Base-by-base conservation (phyloP, 2,113 vertebrate genomes). In the Baryphthengus martii region DNA sequence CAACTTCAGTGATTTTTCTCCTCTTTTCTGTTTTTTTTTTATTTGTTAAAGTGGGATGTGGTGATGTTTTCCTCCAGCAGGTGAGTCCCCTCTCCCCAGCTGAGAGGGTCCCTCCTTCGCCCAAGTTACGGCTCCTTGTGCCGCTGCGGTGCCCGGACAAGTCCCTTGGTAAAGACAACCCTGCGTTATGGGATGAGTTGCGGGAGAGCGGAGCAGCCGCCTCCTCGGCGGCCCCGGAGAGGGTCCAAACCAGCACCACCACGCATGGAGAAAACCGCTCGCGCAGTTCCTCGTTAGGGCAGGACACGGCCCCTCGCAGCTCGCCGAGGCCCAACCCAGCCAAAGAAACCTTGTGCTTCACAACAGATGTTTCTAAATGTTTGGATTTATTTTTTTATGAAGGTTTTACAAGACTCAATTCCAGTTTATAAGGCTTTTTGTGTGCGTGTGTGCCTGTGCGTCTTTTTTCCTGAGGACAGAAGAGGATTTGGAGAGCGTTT, bases 331-430 rank as follows among this genome's bases (percentile, higher is more conserved):
- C 56, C 67, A 90, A 74, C 88, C 93, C 85, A 37, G 88, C 84
- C 89, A 89, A 72, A 94, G 89, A 93, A 90, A 88, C 47, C 83
- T 62, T 40, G 49, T 80, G 80, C 96, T 94, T 89, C 82, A 61
- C 93, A 93, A 61, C 96, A 97, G 96, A 97, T 97, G 97, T 96
- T 97, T 59, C 84, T 77, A 92, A 95, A 97, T 78, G 94, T 94
- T 97, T 85, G 95, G 95, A 94, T 97, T 96, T 93, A 91, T 94
- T 96, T 98, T 98, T 73, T 97, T 95, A 97, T 93, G 95, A 96
- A 97, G 95, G 66, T 81, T 97, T 97, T 97, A 95, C 96, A 97
- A 97, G 96, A 97, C 95, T 97, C 96, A 95, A 93, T 97, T 97
- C 85, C 93, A 96, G 94, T 97, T 97, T 97, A 94, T 95, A 91